A percentile compares a stretch with the other conserved stretches of the same genome.
Evolutionary conservation across 2,113 vertebrate species (phyloP).

Genomic region (Thamnophis sirtalis): DNA sequence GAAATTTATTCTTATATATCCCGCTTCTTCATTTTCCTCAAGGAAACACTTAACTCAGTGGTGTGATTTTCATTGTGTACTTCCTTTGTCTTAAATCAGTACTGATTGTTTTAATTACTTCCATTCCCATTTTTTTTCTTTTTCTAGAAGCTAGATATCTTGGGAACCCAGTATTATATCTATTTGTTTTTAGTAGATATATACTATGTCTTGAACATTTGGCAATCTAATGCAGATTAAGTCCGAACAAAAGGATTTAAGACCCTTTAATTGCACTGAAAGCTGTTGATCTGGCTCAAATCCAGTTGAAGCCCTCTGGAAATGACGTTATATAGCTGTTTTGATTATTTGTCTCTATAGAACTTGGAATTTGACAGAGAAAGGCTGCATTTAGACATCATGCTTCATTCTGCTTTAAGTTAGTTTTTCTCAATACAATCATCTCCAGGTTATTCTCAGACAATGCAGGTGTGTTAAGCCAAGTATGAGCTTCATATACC

Average conservation of each 20-base stretch:
- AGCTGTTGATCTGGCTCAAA: neutral
- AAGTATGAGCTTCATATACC: neutral
- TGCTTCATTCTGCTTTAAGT: neutral
- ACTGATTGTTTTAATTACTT: neutral
- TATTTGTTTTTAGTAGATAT: neutral
- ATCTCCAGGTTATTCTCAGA: neutral
- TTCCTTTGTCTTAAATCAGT: neutral
- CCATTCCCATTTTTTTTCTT: neutral
- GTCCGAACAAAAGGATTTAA: neutral
- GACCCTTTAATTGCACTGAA: neutral
- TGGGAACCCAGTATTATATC: neutral
- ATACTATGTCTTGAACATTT: neutral
- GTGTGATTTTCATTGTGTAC: neutral
- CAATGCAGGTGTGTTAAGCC: neutral
- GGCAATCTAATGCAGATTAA: neutral
- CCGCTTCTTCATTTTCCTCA: neutral
- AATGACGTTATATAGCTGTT: neutral
- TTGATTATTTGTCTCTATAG: neutral
- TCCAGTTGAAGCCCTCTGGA: neutral
- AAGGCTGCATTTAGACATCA: neutral
- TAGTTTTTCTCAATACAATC: neutral
- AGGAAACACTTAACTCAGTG: neutral
- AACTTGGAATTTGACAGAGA: neutral
- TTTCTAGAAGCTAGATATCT: neutral
- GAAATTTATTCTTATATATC: conserved; percentile 21